A percentile compares a stretch with the other conserved stretches of the same genome.
These are phyloP conservation scores for Polia nebulosa DNA, from an alignment of 2,888 invertebrate genomes.

Conservation along the genomic window DNA sequence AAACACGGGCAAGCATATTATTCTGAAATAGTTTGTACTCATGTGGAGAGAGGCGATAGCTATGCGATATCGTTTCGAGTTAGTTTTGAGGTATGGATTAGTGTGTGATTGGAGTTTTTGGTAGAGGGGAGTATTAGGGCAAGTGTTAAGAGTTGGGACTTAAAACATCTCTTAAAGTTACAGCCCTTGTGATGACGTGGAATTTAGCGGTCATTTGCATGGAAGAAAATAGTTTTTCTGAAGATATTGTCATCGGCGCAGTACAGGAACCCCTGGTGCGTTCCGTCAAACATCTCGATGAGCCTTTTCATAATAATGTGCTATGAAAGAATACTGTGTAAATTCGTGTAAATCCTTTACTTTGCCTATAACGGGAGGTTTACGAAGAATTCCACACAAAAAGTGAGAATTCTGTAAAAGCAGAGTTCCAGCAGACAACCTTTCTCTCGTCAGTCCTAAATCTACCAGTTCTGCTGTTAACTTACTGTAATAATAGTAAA, in stretches of 20 bases:
- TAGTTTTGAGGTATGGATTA: constrained; percentile 8
- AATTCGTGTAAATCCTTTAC: too few relatives aligned
- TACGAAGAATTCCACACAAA: background rate
- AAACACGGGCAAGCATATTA: constrained; percentile 80
- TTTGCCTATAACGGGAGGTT: too few relatives aligned
- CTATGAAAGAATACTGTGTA: too few relatives aligned
- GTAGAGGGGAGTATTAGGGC: background rate
- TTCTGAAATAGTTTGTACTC: constrained; percentile 69
- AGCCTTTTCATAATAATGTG: too few relatives aligned
- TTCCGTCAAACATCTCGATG: background rate
- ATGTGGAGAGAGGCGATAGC: constrained; percentile 14
- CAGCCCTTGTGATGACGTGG: background rate
- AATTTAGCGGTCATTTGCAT: background rate
- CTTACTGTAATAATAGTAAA: background rate
- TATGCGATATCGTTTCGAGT: constrained; percentile 17
- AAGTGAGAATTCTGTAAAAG: background rate
- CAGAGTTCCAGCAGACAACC: background rate
- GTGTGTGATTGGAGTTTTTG: background rate
- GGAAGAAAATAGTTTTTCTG: background rate
- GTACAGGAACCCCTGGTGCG: too few relatives aligned
- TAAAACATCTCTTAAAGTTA: background rate
- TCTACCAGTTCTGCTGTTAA: background rate
- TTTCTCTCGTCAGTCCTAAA: background rate
- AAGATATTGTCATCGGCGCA: background rate
- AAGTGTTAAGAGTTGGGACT: background rate